Evolutionary conservation across 2,888 invertebrate genomes (phyloP).

Genomic region (Dromius quadrimaculatus): DNA sequence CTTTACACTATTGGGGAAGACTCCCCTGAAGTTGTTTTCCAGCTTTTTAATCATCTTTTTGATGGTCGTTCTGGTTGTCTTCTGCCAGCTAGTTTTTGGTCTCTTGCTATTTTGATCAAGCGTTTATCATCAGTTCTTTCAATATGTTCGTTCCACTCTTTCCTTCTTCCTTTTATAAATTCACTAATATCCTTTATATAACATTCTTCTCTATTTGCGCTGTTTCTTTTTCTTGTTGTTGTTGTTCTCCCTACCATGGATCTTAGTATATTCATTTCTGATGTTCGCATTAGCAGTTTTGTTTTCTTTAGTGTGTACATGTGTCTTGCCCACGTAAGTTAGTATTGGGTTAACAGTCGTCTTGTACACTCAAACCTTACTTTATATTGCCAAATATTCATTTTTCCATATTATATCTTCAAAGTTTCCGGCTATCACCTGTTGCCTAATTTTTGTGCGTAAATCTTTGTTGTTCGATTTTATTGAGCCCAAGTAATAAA

Average conservation of each 20-base stretch:
- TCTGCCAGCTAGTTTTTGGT: too few relatives aligned
- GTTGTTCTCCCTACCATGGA: not conserved
- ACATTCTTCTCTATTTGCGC: not conserved
- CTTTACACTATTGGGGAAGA: too few relatives aligned
- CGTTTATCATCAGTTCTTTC: too few relatives aligned
- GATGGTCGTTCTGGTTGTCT: too few relatives aligned
- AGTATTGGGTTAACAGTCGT: slow-evolving; percentile 50
- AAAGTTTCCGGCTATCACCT: slow-evolving; percentile 11
- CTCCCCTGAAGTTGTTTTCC: too few relatives aligned
- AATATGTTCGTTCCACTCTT: too few relatives aligned
- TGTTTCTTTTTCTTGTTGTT: slow-evolving; percentile 38
- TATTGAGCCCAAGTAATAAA: slow-evolving; percentile 28
- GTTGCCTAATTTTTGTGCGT: not conserved
- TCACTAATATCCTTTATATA: not conserved
- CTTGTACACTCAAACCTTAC: slow-evolving; percentile 52
- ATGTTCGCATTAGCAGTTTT: slow-evolving; percentile 39
- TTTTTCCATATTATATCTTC: slow-evolving; percentile 40
- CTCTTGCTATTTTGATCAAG: too few relatives aligned
- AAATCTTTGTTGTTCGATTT: slow-evolving; percentile 12
- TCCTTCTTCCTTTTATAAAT: slow-evolving; percentile 1
- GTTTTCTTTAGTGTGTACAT: slow-evolving; percentile 51
- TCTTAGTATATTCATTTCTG: slow-evolving; percentile 52
- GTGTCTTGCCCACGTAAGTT: slow-evolving; percentile 52
- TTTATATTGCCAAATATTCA: slow-evolving; percentile 19
- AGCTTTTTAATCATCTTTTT: too few relatives aligned